Percentiles rank a stretch among this genome's conserved stretches.
These are phyloP conservation scores for Cinclus cinclus DNA, from an alignment of 2,113 vertebrate species.

Conservation along the genomic window DNA sequence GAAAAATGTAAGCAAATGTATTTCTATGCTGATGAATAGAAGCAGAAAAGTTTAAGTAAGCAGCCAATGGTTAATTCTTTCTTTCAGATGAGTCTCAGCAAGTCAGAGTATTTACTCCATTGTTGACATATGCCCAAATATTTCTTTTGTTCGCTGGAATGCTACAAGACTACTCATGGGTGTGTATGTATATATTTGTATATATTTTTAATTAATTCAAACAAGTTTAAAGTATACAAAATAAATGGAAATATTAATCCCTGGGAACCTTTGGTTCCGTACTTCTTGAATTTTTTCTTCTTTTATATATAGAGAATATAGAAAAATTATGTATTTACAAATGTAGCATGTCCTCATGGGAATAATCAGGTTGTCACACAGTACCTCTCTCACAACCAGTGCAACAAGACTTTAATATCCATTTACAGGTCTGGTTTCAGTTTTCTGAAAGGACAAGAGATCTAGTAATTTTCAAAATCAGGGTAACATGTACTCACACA, in stretches of 20 bases:
- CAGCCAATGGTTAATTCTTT: background rate
- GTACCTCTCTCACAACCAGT: background rate
- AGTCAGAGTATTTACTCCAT: background rate
- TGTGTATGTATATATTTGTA: background rate
- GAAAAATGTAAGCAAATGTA: background rate
- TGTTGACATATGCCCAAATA: background rate
- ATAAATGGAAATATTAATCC: background rate
- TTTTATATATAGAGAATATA: background rate
- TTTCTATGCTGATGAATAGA: background rate
- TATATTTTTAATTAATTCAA: background rate
- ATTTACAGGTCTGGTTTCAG: background rate
- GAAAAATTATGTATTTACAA: background rate
- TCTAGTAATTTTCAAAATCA: background rate
- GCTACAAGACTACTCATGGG: background rate
- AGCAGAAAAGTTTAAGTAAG: background rate
- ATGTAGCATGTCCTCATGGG: background rate
- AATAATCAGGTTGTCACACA: background rate
- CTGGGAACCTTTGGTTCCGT: background rate
- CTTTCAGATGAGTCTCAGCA: background rate
- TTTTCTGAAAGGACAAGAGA: background rate
- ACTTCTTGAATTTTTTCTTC: background rate
- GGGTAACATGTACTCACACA: background rate
- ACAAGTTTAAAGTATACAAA: background rate
- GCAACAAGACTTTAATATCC: background rate
- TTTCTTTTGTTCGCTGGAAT: background rate